Percentiles rank a stretch among this genome's conserved stretches.
Evolutionary conservation across 2,797 vertebrate species (phyloP).

Genomic region (Pangasius krempfi): DNA sequence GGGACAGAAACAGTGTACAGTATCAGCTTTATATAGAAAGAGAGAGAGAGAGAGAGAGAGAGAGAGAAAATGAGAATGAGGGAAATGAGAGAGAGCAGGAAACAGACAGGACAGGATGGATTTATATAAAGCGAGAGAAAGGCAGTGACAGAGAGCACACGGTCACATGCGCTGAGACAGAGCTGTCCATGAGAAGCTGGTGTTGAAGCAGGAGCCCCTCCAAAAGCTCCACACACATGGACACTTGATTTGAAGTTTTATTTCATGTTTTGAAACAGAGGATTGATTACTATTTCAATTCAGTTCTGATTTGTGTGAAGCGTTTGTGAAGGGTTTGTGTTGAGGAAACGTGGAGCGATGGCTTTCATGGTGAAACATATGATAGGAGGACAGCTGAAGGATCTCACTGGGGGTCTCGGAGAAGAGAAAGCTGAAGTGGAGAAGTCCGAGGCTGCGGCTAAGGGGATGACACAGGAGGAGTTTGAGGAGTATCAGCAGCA

Average conservation of each 20-base stretch:
- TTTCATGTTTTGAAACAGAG: background rate
- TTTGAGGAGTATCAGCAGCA: slow-evolving; percentile 96
- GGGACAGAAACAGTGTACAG: background rate
- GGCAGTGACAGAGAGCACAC: background rate
- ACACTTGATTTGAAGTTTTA: background rate
- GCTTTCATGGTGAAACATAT: slow-evolving; percentile 97
- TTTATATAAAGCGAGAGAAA: slow-evolving; percentile 10
- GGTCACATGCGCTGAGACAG: slow-evolving; percentile 1
- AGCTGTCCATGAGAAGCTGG: background rate
- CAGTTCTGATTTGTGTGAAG: too few relatives aligned
- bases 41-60: background rate
- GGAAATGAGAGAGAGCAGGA: background rate
- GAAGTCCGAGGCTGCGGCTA: slow-evolving; percentile 85
- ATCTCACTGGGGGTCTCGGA: slow-evolving; percentile 88
- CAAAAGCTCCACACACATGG: background rate
- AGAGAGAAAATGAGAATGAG: background rate
- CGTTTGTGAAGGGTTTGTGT: background rate
- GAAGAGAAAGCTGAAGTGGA: slow-evolving; percentile 90
- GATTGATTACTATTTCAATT: background rate
- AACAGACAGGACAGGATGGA: background rate
- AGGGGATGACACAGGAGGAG: slow-evolving; percentile 95
- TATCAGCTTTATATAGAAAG: background rate
- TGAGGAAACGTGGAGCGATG: slow-evolving; percentile 70
- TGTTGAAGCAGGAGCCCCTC: background rate
- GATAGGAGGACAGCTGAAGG: slow-evolving; percentile 97